Evolutionary conservation across 2,888 invertebrate genomes (phyloP), one percentile per base, ranked within the genome.

Genomic region (Xylocampa areola): DNA sequence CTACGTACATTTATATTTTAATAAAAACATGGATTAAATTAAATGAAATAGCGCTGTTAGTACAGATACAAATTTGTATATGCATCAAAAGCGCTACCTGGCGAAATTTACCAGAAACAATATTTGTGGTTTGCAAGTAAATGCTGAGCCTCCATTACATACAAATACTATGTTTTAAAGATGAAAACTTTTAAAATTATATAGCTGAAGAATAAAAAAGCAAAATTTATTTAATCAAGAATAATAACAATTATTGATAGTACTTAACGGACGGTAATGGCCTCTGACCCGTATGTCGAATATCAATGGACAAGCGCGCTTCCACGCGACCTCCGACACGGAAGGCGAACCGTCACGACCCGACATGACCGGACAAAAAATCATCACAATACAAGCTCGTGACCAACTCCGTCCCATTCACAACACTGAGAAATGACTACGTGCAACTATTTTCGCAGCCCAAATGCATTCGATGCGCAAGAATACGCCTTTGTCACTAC

Each of bases 311-410:
- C 66, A 86, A 74, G 13, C 65, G 43, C 69, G 23, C 71, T 55
- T 37, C 69, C 66, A 70, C 50, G 71, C 89, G 86, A 90, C 89
- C 92, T 87, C 87, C 87, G 90, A 91, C 90, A 88, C 92, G 89
- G 89, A 88, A 90, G 88, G 84, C 78, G 61, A 79, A 77, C 50
- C 76, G 77, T 76, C 82, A 86, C 81, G 83, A 80, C 75, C 74
- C 55, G 19, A 83, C 82, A 86, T 80, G 83, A 80, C 75, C 74
- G 54, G 19, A 83, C 82, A 91, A 92, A 91, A 89, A 91, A 86
- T 72, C 62, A 64, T 77, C 82, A 87, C 84, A 91, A 91, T 76
- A 76, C 74, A 36, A 59, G 49, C 53, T 88, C 92, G 92, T 93
- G 92, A 90, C 87, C 63, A 60, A 60, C 60, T 66, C 76, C 70